phyloP scores from a whole-genome alignment of 2,797 vertebrate species.

The Tragopan temminckii region DNA sequence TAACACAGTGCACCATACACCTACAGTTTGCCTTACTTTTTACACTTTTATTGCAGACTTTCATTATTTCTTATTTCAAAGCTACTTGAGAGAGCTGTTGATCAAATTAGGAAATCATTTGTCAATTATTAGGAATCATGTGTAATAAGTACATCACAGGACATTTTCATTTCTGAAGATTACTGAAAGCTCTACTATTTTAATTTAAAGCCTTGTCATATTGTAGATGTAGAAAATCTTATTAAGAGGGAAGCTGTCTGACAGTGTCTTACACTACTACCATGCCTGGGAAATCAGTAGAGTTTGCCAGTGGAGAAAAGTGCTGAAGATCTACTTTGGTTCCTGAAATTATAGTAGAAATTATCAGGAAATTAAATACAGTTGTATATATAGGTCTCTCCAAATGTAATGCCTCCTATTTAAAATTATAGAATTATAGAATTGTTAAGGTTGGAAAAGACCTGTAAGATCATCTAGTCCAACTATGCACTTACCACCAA shows the following conservation, averaged over 20 bases:
- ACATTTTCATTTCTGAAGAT: background rate
- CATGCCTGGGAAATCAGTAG: background rate
- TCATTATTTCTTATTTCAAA: background rate
- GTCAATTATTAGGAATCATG: background rate
- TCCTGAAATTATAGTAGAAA: background rate
- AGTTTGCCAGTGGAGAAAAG: background rate
- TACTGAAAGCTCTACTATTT: background rate
- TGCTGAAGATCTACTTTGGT: background rate
- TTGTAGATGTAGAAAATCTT: background rate
- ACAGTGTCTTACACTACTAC: background rate
- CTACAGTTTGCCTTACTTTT: background rate
- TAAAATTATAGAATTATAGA: no score
- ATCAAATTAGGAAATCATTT: background rate
- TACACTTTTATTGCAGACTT: background rate
- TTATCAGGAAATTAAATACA: background rate
- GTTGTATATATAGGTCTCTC: background rate
- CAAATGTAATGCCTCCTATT: no score
- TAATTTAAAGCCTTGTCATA: background rate
- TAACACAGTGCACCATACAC: fast-evolving
- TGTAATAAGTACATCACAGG: background rate
- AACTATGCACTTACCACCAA: no score
- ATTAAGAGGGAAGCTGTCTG: background rate
- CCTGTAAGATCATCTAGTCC: no score
- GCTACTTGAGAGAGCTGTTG: background rate
- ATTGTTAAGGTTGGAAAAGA: no score